Base-by-base conservation (phyloP, 2,113 vertebrate genomes). In the Eonycteris spelaea region DNA sequence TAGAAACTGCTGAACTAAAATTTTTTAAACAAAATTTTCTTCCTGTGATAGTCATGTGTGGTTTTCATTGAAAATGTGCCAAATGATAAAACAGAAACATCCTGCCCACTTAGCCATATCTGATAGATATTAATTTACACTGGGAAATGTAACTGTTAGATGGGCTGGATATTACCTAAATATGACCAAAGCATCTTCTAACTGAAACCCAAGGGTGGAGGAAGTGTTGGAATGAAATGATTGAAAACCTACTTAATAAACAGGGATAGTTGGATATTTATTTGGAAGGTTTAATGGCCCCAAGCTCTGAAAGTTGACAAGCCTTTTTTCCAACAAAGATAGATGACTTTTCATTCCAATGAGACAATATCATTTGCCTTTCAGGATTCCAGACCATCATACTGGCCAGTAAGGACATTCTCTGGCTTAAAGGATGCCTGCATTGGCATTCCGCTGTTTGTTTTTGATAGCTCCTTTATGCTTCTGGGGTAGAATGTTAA, bases 31-130 rank as follows among this genome's bases (percentile, higher is more conserved):
- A 89, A 35, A 30, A 53, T 71, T 90, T 63, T 86, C 65, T 94
- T 86, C 67, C 65, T 86, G 38, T 90, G 80, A 73, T 19, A 90
- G 55, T 74, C 48, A 13, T n/a, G 24, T 78, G 78, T 96, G 80
- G 86, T 86, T 93, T 94, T 80, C 55, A 67, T 80, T 74, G 57
- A 63, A 94, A 86, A 94, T 48, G 73, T 90, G 86, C 74, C 80
- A 86, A 89, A 63, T 45, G 70, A 84, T 71, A 90, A 93, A 78
- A 71, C 7, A 45, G 78, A 84, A 84, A 79, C 71, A 95, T 90
- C 86, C 79, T 85, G 71, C 63, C 35, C 43, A 18, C 38, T 83
- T 88, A 74, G 48, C 67, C 38, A 2, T 82, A 65, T 75, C 77
- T 75, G 77, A 82, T 75, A 82, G 45, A 35, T 7, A 40, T 48